phyloP scores from a whole-genome alignment of 2,888 invertebrate species.

The Punctoribates punctum region DNA sequence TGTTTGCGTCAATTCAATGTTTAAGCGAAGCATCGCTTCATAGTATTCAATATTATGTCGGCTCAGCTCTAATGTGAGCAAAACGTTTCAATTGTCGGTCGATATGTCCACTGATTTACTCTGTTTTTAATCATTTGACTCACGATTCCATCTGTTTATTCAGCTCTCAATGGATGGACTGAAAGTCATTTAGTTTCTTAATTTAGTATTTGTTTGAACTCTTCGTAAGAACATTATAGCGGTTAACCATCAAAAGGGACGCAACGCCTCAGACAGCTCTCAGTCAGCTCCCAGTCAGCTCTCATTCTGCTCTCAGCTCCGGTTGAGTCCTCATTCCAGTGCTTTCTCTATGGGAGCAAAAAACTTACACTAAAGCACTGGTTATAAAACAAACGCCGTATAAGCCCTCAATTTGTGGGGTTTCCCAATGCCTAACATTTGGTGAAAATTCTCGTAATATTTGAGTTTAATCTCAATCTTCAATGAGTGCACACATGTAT shows the following conservation, averaged over 20 bases:
- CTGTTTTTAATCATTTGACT: not conserved
- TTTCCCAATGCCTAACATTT: not conserved
- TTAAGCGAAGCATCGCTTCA: slow-evolving; percentile 27
- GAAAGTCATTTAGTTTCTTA: not conserved
- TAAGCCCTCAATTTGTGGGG: not conserved
- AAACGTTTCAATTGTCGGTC: not conserved
- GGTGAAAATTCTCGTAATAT: not conserved
- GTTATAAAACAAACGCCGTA: not conserved
- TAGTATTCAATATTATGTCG: not conserved
- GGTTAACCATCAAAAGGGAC: slow-evolving; percentile 25
- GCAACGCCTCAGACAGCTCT: not conserved
- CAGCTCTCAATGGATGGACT: not conserved
- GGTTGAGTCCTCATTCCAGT: not conserved
- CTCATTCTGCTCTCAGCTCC: not conserved
- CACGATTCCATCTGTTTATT: not conserved
- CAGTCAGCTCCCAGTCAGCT: no score
- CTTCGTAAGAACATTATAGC: slow-evolving; percentile 12
- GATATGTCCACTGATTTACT: not conserved
- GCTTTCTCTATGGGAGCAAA: slow-evolving; percentile 10
- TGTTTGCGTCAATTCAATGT: slow-evolving; percentile 37
- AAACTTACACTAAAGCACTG: slow-evolving; percentile 16
- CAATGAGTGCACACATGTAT: slow-evolving; percentile 33
- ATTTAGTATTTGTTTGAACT: not conserved
- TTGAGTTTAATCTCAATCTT: not conserved
- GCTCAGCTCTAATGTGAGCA: no score